Evolutionary conservation across 2,888 invertebrate genomes (phyloP).

Genomic region (Dorcus hopei): DNA sequence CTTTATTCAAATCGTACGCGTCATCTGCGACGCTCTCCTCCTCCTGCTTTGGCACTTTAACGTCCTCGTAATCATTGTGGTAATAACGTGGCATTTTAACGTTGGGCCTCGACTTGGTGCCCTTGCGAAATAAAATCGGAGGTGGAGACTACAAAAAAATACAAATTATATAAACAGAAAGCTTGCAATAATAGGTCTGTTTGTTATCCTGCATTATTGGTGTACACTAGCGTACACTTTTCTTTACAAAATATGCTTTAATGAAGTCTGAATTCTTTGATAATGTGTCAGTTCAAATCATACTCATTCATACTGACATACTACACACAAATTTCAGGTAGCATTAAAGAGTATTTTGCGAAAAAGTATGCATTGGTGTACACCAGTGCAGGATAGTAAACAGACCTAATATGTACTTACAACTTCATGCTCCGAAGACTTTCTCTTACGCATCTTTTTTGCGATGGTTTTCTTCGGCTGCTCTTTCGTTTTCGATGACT

Average conservation of each 20-base stretch:
- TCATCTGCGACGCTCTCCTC: background rate
- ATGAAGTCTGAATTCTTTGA: too few relatives aligned
- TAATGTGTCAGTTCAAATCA: too few relatives aligned
- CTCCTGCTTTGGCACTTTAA: constrained; percentile 6
- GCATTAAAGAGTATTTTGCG: too few relatives aligned
- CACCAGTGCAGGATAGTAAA: too few relatives aligned
- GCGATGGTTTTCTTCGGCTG: constrained; percentile 19
- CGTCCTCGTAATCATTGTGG: constrained; percentile 35
- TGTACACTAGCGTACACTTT: too few relatives aligned
- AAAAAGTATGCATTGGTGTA: too few relatives aligned
- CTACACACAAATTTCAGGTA: too few relatives aligned
- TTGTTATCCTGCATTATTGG: too few relatives aligned
- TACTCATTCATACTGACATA: too few relatives aligned
- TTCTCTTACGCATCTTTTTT: constrained; percentile 31
- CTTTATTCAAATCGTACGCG: constrained; percentile 27
- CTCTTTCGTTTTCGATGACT: constrained; percentile 12
- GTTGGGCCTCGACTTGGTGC: constrained; percentile 46
- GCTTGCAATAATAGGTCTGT: too few relatives aligned
- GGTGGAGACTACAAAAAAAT: constrained; percentile 36
- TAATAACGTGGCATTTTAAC: constrained; percentile 47
- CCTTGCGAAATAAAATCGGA: constrained; percentile 40
- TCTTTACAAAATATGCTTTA: too few relatives aligned
- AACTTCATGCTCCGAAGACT: constrained; percentile 27
- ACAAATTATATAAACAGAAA: background rate
- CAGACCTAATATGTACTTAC: constrained; percentile 18